Conservation (phyloP, 30 jellyfish, hydroid and myxozoan genomes). For the Aurelia aurita region DNA sequence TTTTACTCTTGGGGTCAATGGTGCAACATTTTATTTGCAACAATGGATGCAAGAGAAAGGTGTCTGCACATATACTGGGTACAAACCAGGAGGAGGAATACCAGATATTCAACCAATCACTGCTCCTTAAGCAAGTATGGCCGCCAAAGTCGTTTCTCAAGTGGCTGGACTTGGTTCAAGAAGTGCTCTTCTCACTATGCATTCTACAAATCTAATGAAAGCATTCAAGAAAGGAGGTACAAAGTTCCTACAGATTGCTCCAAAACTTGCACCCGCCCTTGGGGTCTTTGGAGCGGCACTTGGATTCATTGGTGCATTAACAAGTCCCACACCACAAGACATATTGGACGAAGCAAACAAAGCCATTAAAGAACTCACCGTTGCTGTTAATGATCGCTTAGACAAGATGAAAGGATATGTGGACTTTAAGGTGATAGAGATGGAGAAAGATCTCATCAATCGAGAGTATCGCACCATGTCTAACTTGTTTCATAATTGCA, state of each 20-base stretch:
- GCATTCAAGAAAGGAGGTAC: background rate
- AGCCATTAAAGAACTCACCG: conserved; percentile 14
- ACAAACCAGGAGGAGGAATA: conserved; percentile 20
- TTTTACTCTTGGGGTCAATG: too few relatives aligned
- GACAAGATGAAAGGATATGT: conserved; percentile 20
- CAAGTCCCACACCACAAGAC: conserved; percentile 31
- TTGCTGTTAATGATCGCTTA: conserved; percentile 13
- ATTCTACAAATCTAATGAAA: background rate
- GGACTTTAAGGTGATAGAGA: background rate
- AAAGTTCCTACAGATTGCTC: background rate
- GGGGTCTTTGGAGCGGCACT: conserved; percentile 6
- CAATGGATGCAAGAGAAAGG: background rate
- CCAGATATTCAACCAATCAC: conserved; percentile 14
- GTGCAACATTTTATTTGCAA: too few relatives aligned
- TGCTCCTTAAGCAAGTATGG: conserved; percentile 3
- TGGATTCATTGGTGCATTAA: conserved; percentile 1
- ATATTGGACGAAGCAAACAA: conserved; percentile 30
- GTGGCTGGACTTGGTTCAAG: conserved; percentile 12
- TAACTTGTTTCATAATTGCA: background rate
- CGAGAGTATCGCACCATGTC: conserved; percentile 18
- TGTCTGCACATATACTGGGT: conserved; percentile 20
- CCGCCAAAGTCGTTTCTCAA: background rate
- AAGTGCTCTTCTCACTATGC: background rate
- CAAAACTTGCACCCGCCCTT: conserved; percentile 21
- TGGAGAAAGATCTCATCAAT: conserved; percentile 40